Percentiles rank a stretch among this genome's conserved stretches.
Conservation (phyloP, 1,140 invertebrate species). For the Saccostrea echinata region DNA sequence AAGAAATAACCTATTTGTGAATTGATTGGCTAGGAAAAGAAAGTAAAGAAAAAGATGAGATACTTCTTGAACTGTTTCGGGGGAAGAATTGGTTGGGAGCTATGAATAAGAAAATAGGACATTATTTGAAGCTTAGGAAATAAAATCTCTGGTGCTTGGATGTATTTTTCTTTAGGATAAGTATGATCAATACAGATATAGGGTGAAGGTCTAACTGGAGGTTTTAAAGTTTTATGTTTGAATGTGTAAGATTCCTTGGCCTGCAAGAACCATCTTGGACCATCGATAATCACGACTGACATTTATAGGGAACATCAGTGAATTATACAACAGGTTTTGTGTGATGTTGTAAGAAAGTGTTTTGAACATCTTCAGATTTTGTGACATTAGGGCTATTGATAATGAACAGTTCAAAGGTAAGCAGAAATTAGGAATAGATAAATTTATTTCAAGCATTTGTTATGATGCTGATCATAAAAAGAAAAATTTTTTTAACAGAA, state of each 20-base stretch:
- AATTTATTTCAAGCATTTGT: too few species aligned
- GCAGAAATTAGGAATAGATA: neutral
- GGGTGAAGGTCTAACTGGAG: neutral
- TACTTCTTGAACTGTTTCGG: neutral
- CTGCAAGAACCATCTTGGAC: neutral
- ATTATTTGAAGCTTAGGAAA: neutral
- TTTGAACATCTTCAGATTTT: neutral
- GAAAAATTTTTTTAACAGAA: too few species aligned
- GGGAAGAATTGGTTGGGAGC: neutral
- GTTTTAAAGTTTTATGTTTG: constrained; percentile 9
- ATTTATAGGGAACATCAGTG: neutral
- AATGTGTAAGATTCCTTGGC: neutral
- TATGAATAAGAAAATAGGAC: constrained; percentile 22
- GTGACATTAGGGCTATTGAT: neutral
- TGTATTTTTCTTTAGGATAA: constrained; percentile 8
- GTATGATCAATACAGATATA: neutral
- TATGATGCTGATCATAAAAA: too few species aligned
- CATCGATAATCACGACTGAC: too few species aligned
- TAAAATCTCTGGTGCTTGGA: neutral
- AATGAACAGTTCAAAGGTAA: neutral
- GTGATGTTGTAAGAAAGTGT: neutral
- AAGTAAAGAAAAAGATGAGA: neutral
- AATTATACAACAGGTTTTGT: neutral
- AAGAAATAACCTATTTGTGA: neutral
- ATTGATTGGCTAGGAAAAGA: neutral